Evolutionary conservation across 2,797 vertebrate species (phyloP), one percentile per base, ranked within the genome.

Genomic region (Tapera naevia): DNA sequence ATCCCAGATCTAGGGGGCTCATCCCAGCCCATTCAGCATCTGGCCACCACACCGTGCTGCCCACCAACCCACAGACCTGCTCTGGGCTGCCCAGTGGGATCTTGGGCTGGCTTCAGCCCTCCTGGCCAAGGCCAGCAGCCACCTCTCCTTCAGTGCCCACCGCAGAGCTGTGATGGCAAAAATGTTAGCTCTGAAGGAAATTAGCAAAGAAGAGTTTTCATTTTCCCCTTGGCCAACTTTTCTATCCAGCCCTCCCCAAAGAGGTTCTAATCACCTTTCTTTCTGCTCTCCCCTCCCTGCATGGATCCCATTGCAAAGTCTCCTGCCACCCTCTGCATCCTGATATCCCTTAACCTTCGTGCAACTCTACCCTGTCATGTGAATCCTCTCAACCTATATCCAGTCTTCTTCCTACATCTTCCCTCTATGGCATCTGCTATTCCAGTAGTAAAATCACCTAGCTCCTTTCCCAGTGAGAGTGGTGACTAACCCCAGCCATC

Each of bases 261-360:
- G 39, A 64, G 13, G 6, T 11, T 18, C 2, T 37, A 4, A 54
- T 30, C 70, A 18, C 19, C 19, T 70, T 0, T 0, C 39, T 50
- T 82, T 35, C 56, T 73, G 45, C 50, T 67, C 14, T 50, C 13
- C 22, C 11, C 32, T 89, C 21, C 35, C 60, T 66, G 23, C 16
- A 33, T 2, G 21, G 56, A 58, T 48, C 45, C 64, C 28, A 6
- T 2, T 48, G 39, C 30, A 64, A 17, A 5, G 0, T 51, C 21
- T 74, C 30, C 53, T 56, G 32, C 33, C 35, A 54, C 9, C 21
- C 11, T 21, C 56, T 23, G 16, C 35, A 73, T 30, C 35, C 39
- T 33, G 19, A 56, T 25, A 28, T 5, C 25, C 15, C 67, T 79
- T 56, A 33, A 80, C 33, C 3, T 11, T 41, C 15, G 8, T 57